Evolutionary conservation across 1,140 invertebrate species (phyloP).

Genomic region (Vanessa atalanta): DNA sequence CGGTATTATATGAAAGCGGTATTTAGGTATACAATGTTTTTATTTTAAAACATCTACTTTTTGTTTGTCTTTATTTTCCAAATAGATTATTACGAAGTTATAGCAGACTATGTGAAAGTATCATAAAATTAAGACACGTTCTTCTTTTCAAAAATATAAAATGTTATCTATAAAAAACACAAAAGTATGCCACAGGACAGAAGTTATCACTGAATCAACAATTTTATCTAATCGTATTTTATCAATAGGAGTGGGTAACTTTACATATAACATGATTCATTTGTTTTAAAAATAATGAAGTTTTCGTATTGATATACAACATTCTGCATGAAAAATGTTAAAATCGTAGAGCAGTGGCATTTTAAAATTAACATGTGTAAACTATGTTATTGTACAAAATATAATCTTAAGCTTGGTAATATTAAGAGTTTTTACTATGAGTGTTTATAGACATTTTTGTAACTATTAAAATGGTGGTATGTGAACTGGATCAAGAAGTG

Average conservation of each 20-base stretch:
- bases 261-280: slow-evolving; percentile 48
- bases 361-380: background rate
- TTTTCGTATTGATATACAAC: slow-evolving; percentile 3
- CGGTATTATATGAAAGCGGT: no score
- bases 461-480: slow-evolving; percentile 58
- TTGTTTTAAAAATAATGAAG: slow-evolving; percentile 35
- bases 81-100: no score
- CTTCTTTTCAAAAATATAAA: background rate
- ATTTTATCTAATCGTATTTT: slow-evolving; percentile 68
- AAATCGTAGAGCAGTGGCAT: background rate
- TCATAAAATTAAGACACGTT: background rate
- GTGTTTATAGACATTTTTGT: slow-evolving; percentile 12
- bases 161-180: slow-evolving; percentile 15
- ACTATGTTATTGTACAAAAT: background rate
- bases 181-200: slow-evolving; percentile 51
- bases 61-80: no score
- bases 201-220: slow-evolving; percentile 61
- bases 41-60: no score
- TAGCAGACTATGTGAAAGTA: background rate
- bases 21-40: no score
- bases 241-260: slow-evolving; percentile 65
- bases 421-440: slow-evolving; percentile 11
- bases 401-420: background rate
- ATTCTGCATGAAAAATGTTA: background rate
- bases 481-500: slow-evolving; percentile 68